phyloP scores from a whole-genome alignment of 2,888 invertebrate species.

The Eremobia ochroleuca region DNA sequence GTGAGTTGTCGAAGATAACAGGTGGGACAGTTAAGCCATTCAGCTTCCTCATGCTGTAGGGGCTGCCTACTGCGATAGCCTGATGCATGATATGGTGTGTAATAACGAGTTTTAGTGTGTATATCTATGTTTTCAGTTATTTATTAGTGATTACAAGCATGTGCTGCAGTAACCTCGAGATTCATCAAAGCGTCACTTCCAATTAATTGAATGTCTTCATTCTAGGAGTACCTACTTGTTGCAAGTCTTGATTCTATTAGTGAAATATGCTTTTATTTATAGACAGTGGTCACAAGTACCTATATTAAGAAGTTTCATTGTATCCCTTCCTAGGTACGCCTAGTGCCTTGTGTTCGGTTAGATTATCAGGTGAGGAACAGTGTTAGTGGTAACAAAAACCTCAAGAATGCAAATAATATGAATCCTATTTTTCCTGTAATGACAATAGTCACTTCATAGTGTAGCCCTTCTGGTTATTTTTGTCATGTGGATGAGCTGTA shows the following conservation, averaged over 20 bases:
- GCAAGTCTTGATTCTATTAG: slow-evolving; percentile 32
- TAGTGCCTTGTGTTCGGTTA: background rate
- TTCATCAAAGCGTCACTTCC: slow-evolving; percentile 32
- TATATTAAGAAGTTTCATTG: background rate
- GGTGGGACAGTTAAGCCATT: no score
- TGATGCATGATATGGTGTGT: background rate
- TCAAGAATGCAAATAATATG: no score
- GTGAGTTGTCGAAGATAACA: no score
- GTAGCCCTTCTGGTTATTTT: background rate
- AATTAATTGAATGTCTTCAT: slow-evolving; percentile 41
- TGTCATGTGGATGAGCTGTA: background rate
- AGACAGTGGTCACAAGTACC: background rate
- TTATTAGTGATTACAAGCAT: slow-evolving; percentile 6
- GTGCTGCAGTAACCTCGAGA: slow-evolving; percentile 30
- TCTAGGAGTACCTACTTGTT: slow-evolving; percentile 18
- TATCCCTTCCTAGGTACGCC: background rate
- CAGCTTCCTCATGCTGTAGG: no score
- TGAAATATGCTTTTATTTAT: slow-evolving; percentile 30
- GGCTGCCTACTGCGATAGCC: no score
- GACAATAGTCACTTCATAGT: background rate
- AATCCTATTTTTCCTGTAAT: background rate
- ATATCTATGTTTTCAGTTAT: background rate
- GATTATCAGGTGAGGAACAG: no score
- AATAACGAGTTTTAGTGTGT: background rate
- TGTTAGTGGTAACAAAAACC: background rate